A percentile compares a stretch with the other conserved stretches of the same genome.
Conservation (phyloP, 2,797 vertebrate genomes). For the Agapornis canus region DNA sequence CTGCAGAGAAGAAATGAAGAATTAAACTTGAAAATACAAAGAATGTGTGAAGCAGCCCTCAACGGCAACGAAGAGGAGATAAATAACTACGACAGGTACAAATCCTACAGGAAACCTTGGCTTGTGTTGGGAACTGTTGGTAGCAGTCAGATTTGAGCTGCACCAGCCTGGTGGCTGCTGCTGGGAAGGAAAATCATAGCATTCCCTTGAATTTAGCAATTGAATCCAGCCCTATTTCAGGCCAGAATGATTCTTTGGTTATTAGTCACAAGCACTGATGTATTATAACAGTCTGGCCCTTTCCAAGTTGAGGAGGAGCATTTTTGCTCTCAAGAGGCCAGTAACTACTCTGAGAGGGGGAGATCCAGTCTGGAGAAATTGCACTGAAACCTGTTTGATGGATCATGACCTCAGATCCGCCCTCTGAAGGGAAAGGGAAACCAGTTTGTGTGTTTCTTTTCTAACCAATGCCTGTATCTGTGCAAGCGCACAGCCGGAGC, state of each 20-base stretch:
- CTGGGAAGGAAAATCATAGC: background rate
- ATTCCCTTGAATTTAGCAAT: background rate
- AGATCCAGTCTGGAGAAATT: background rate
- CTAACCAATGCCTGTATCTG: background rate
- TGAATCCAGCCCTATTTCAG: background rate
- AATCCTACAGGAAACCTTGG: background rate
- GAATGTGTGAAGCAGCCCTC: conserved; percentile 90
- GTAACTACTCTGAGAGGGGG: background rate
- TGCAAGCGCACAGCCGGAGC: background rate
- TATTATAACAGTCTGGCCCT: rapidly evolving
- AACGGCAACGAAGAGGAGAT: conserved; percentile 87
- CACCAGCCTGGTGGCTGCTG: background rate
- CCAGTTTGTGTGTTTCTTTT: background rate
- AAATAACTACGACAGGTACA: conserved; percentile 86
- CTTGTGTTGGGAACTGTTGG: background rate
- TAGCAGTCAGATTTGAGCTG: rapidly evolving
- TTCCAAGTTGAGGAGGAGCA: background rate
- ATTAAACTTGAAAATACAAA: conserved; percentile 91
- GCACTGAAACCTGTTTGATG: background rate
- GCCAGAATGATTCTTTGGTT: background rate
- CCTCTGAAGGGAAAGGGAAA: background rate
- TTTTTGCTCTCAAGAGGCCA: background rate
- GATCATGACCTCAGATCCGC: background rate
- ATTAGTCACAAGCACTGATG: rapidly evolving
- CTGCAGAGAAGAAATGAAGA: conserved; percentile 95